Percentiles rank a stretch among this genome's conserved stretches.
Conservation (phyloP, 2,888 invertebrate species). For the Plebejus melissa region DNA sequence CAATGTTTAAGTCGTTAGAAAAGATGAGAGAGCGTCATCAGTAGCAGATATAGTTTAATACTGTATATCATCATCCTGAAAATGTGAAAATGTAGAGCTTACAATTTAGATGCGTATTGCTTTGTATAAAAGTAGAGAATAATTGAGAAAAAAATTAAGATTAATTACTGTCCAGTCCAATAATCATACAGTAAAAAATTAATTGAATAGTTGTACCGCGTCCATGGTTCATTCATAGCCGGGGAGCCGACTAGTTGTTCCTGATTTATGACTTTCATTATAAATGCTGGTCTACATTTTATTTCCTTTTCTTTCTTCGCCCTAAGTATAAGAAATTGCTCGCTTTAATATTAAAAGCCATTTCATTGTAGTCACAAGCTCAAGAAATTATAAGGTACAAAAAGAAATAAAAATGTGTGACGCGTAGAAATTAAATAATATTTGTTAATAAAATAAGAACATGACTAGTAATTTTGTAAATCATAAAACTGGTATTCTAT, state of each 20-base stretch:
- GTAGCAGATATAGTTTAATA: not conserved
- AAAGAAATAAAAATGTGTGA: not conserved
- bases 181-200: slow-evolving; percentile 4
- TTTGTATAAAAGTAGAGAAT: not conserved
- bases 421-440: not conserved
- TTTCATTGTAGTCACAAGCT: not conserved
- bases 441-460: no score
- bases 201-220: not conserved
- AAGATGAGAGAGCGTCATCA: not conserved
- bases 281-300: slow-evolving; percentile 8
- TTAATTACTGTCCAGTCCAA: not conserved
- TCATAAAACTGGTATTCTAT: no score
- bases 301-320: slow-evolving; percentile 5
- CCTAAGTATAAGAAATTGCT: slow-evolving; percentile 1
- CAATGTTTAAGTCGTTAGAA: not conserved
- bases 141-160: not conserved
- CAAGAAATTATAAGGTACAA: not conserved
- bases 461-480: no score
- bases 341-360: slow-evolving; percentile 3
- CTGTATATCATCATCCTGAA: not conserved
- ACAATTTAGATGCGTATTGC: not conserved
- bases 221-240: not conserved
- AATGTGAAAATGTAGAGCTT: not conserved
- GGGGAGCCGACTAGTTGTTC: slow-evolving; percentile 29
- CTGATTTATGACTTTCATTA: slow-evolving; percentile 41